Evolutionary conservation across 2,797 vertebrate species (phyloP).

Genomic region (Melanotaenia boesemani): DNA sequence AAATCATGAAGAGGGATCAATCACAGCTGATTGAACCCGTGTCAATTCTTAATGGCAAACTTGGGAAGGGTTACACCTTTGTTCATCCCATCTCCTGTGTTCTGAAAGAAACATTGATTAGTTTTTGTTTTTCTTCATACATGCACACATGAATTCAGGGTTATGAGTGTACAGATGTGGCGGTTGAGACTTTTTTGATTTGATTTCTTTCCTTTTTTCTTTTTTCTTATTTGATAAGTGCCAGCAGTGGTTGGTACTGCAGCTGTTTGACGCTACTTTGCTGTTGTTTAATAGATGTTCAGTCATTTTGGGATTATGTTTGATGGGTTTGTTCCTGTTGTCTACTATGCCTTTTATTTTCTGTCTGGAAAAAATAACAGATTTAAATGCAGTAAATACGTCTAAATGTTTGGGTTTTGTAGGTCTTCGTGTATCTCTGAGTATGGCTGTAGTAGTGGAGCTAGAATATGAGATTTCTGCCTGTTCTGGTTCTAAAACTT

Average conservation of each 20-base stretch:
- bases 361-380: no score
- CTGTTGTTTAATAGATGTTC: not conserved
- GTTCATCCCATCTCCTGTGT: constrained; percentile 47
- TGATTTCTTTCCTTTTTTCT: no score
- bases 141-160: constrained; percentile 9
- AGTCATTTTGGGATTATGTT: not conserved
- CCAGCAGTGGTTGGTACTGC: no score
- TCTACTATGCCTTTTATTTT: no score
- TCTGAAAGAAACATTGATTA: constrained; percentile 4
- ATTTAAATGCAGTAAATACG: not conserved
- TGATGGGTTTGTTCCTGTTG: not conserved
- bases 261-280: no score
- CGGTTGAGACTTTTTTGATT: not conserved
- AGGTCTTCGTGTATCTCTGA: no score
- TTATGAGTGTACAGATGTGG: constrained; percentile 11
- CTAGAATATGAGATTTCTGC: not conserved
- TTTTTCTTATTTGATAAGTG: no score
- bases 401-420: not conserved
- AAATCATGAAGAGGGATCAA: not conserved
- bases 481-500: not conserved
- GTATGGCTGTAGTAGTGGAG: not conserved
- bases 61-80: constrained; percentile 65
- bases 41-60: constrained; percentile 18
- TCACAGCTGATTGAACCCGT: constrained; percentile 12
- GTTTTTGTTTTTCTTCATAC: constrained; percentile 8